phyloP scores from a whole-genome alignment of 2,888 invertebrate genomes.

The Theretra japonica region DNA sequence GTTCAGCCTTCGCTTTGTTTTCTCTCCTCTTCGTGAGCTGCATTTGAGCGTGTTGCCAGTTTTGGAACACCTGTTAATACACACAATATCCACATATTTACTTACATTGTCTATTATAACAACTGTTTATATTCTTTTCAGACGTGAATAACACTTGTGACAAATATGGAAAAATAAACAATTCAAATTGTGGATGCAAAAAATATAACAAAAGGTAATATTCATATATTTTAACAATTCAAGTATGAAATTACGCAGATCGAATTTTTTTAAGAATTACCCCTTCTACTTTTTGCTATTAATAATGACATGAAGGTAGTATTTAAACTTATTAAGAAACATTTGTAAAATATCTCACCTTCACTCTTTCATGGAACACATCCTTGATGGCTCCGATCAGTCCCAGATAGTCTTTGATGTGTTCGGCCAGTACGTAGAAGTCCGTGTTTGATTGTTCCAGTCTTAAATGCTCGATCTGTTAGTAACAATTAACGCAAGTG shows the following conservation, averaged over 20 bases:
- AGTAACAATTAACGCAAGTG: conserved; percentile 40
- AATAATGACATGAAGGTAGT: no score
- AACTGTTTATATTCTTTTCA: no score
- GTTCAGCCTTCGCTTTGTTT: conserved; percentile 95
- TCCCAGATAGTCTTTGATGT: conserved; percentile 96
- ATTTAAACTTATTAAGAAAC: no score
- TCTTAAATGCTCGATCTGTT: conserved; percentile 92
- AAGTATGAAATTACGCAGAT: no score
- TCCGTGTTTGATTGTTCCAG: conserved; percentile 97
- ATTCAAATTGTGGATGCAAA: no score
- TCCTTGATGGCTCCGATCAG: conserved; percentile 96
- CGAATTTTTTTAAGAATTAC: no score
- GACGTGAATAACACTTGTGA: no score
- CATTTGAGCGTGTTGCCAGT: conserved; percentile 98
- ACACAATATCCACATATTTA: background rate
- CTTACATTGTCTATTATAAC: background rate
- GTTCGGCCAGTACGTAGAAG: conserved; percentile 96
- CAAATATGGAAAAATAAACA: no score
- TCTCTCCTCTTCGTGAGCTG: conserved; percentile 97
- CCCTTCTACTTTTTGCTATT: no score
- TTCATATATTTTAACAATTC: no score
- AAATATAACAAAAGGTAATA: no score
- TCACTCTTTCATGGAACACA: conserved; percentile 90
- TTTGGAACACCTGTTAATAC: conserved; percentile 91
- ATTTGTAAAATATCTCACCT: conserved; percentile 63